Base-by-base conservation (phyloP, 2,888 invertebrate species). In the Thymelicus acteon region DNA sequence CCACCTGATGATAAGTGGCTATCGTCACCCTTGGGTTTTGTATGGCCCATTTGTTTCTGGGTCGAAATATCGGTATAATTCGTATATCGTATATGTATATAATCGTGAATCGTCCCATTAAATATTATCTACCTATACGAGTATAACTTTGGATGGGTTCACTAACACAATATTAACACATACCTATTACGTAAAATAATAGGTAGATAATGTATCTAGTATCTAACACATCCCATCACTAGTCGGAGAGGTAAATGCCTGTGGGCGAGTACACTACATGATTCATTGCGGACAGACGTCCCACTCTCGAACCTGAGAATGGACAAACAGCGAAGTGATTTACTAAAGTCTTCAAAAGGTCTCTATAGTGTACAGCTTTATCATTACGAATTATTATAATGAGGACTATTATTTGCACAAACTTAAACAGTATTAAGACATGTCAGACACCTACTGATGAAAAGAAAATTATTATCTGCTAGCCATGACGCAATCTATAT, bases 191-290 rank as follows among this genome's bases (percentile, higher is more conserved):
- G 4, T 7, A 19, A 6, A 19, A n/a, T 52, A 52, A 7, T 19
- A 52, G 7, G 10, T 44, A 44, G 39, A 40, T 19, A 19, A 19
- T 31, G 40, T 40, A 40, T 10, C 40, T 40, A 40, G 40, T 49
- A 49, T 49, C 15, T 5, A 15, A 0, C 15, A 19, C 0, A 19
- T 52, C 15, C 7, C 49, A 15, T 19, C 19, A 15, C 49, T 52
- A 52, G 7, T 19, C 19, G 6, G 12, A 7, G 85, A 85, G 83
- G 85, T 87, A 88, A 88, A 86, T 83, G 84, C 81, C 82, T 80
- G 88, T 91, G 87, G 90, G 90, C 88, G 89, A 88, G 82, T 84
- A 86, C 83, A 83, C 78, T 84, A 81, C 80, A 82, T 90, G 89
- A 91, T 89, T 90, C 89, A 91, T 87, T 84, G 84, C 84, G 80